Percentiles rank a stretch among this genome's conserved stretches.
Evolutionary conservation across 2,113 vertebrate species (phyloP).

Genomic region (Corydoras maculifer): DNA sequence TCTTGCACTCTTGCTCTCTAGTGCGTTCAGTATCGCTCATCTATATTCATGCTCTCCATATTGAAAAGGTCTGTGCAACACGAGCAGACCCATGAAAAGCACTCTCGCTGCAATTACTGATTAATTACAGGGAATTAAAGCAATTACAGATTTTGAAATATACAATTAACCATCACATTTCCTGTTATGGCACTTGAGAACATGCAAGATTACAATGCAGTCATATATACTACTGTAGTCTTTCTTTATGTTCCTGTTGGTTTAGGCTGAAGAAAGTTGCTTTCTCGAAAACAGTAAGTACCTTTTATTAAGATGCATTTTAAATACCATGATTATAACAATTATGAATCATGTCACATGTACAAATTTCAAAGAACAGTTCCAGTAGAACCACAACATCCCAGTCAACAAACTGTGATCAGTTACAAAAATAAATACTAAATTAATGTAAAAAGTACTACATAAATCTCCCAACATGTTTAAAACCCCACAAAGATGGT

Average conservation of each 20-base stretch:
- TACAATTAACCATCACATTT: constrained; percentile 73
- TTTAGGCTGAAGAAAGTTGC: constrained; percentile 6
- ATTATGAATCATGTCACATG: background rate
- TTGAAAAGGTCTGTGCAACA: constrained; percentile 66
- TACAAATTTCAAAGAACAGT: background rate
- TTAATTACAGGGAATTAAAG: constrained; percentile 79
- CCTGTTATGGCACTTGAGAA: constrained; percentile 57
- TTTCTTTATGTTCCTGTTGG: constrained; percentile 6
- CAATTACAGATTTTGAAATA: constrained; percentile 75
- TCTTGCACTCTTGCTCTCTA: constrained; percentile 15
- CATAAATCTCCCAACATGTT: too few species aligned
- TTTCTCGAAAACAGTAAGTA: constrained; percentile 17
- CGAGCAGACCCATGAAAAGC: constrained; percentile 59
- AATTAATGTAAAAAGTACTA: too few species aligned
- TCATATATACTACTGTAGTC: constrained; percentile 37
- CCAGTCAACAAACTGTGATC: too few species aligned
- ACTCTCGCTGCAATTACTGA: constrained; percentile 72
- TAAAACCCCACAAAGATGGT: too few species aligned
- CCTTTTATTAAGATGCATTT: constrained; percentile 14
- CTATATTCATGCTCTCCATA: constrained; percentile 72
- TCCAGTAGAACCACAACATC: too few species aligned
- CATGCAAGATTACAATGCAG: constrained; percentile 65
- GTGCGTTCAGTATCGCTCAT: constrained; percentile 54
- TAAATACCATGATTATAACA: background rate
- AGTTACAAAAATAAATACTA: too few species aligned